phyloP scores from a whole-genome alignment of 2,888 invertebrate genomes.

The Tribolium freemani region DNA sequence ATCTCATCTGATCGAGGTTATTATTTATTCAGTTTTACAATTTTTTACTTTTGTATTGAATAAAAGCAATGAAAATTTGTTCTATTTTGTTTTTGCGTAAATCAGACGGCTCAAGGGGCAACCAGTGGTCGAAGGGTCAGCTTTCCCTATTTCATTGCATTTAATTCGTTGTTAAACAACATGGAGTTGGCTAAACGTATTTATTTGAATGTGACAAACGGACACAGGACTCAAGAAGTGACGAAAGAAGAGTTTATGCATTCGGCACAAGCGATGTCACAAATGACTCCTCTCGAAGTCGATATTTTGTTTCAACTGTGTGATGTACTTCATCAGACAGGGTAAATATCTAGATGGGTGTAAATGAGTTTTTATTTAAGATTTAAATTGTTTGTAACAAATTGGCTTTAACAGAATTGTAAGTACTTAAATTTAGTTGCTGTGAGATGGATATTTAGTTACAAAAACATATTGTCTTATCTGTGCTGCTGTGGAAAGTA shows the following conservation, averaged over 20 bases:
- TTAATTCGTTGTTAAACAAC: constrained; percentile 96
- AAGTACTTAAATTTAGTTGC: constrained; percentile 32
- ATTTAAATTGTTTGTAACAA: constrained; percentile 47
- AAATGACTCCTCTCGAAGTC: constrained; percentile 96
- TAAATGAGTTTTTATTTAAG: constrained; percentile 35
- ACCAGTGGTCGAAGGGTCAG: constrained; percentile 87
- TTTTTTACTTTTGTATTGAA: not conserved
- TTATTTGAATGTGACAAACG: constrained; percentile 90
- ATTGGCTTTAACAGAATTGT: constrained; percentile 42
- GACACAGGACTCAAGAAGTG: constrained; percentile 86
- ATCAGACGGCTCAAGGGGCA: constrained; percentile 74
- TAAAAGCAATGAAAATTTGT: constrained; percentile 7
- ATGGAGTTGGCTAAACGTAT: constrained; percentile 98
- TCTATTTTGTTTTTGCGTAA: constrained; percentile 13
- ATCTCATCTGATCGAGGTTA: constrained; percentile 92
- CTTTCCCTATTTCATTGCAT: constrained; percentile 98
- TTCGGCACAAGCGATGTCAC: constrained; percentile 98
- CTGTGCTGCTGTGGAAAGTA: constrained; percentile 53
- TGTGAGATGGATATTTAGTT: constrained; percentile 25
- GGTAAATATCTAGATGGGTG: constrained; percentile 74
- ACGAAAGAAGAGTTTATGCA: constrained; percentile 98
- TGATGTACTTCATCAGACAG: constrained; percentile 89
- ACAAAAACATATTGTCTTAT: constrained; percentile 46
- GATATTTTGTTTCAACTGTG: constrained; percentile 95
- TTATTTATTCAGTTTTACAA: constrained; percentile 46